Evolutionary conservation across 2,113 vertebrate genomes (phyloP), one percentile per base, ranked within the genome.

Genomic region (Aptenodytes patagonicus): DNA sequence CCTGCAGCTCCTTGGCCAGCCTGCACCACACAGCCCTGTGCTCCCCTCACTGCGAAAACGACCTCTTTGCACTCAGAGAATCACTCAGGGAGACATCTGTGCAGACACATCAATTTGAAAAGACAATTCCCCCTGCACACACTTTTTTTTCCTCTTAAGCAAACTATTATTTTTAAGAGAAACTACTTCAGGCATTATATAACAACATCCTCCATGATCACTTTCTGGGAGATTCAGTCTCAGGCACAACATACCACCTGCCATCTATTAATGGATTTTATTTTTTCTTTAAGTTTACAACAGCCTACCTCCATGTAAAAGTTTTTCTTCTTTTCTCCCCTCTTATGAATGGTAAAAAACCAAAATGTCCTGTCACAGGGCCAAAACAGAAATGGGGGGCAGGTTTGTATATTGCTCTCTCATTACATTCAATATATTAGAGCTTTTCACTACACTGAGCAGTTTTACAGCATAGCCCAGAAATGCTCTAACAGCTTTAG

Each of bases 401-500:
- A 58, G 17, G n/a, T 71, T 65, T 71, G 25, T 36, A 49, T 60
- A 76, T 20, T 80, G 40, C 11, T 29, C 7, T 92, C 69, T 69
- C 51, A 78, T 40, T 38, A 46, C n/a, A 77, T 76, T 82, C 78
- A 77, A 38, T 40, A 46, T n/a, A 82, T 73, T 65, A 66, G 26
- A 83, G 81, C 52, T 89, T 92, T 90, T 28, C 52, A 73, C n/a
- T 79, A 65, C 22, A n/a, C 62, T 83, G 75, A 57, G 29, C 85
- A 89, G 46, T 90, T 93, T 76, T 95, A 73, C 58, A 77, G 51
- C 18, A 62, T 13, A 82, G 38, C 46, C 83, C 81, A 85, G 78
- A 92, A 95, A 88, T 10, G 32, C 4, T 93, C 71, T 32, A 86
- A 72, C 83, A 58, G 95, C 66, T 94, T 96, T 88, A 80, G 49